Evolutionary conservation across 2,888 invertebrate species (phyloP).

Genomic region (Arrhopalites spinosus): DNA sequence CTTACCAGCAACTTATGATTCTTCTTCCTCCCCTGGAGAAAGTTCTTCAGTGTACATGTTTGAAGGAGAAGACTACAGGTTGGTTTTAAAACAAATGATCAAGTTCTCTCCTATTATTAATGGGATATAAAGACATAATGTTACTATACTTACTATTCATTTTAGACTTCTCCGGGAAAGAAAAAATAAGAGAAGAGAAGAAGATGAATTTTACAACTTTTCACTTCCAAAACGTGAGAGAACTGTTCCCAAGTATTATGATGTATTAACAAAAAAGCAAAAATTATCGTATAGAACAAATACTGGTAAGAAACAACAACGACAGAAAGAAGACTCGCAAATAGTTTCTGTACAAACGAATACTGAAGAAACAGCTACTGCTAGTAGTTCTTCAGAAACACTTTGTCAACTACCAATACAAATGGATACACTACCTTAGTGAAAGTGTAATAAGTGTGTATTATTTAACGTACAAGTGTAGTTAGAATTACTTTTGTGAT

Average conservation of each 20-base stretch:
- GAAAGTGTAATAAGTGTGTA: too few relatives aligned
- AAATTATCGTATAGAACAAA: background rate
- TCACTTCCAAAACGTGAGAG: slow-evolving; percentile 20
- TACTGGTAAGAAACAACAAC: background rate
- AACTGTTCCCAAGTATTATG: slow-evolving; percentile 9
- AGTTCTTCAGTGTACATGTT: slow-evolving; percentile 39
- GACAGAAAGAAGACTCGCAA: background rate
- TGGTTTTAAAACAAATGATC: background rate
- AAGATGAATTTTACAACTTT: slow-evolving; percentile 18
- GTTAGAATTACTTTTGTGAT: too few relatives aligned
- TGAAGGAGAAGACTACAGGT: slow-evolving; percentile 54
- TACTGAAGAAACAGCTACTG: background rate
- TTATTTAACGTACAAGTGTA: too few relatives aligned
- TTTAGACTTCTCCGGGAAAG: slow-evolving; percentile 7
- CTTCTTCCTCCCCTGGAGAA: background rate
- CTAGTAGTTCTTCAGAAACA: background rate
- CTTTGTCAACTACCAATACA: too few relatives aligned
- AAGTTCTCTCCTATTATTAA: background rate
- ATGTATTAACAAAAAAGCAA: slow-evolving; percentile 6
- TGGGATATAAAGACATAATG: too few relatives aligned
- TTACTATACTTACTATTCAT: too few relatives aligned
- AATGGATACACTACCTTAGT: too few relatives aligned
- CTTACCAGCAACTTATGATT: background rate
- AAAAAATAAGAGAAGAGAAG: slow-evolving; percentile 12
- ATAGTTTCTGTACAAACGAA: background rate